Evolutionary conservation across 1,140 invertebrate genomes (phyloP), one percentile per base, ranked within the genome.

Genomic region (Chymomyza costata): DNA sequence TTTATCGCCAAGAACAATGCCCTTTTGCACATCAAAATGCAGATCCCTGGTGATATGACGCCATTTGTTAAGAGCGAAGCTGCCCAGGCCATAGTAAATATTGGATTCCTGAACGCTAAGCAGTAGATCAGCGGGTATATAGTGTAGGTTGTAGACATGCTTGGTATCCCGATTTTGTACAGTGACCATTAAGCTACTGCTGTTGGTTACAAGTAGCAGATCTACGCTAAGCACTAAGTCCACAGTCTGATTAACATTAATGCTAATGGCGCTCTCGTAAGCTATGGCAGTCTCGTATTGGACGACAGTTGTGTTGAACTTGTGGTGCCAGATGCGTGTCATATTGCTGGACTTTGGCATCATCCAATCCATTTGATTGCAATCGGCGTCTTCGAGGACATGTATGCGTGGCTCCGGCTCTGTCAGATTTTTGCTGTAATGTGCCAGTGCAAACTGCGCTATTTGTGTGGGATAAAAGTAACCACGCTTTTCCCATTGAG

Each of bases 391-490:
- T 73, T 97, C 94, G 6, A 95, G 86, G 0, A 91, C 62, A 35
- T 80, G 60, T 1, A 90, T 86, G 25, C 90, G 88, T 3, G 93
- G 93, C 65, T 92, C 90, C 0, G 92, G 90, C 68, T 95, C 94
- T 0, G 93, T 94, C 11, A 96, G 82, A 86, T 96, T 95, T 87
- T 98, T 98, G 85, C 95, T 97, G 86, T 97, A 99, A 87, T 99
- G 98, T 16, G 96, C 95, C 25, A 99, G 86, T 0, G 95, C 98
- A 86, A 96, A 99, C 86, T 99, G 98, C 2, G 97, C 96, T 60
- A 99, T 98, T 89, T 99, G 98, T 1, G 97, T 99, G 0, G 97
- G 97, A 88, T 99, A 99, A 85, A 93, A 97, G 86, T 99, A 98
- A 0, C 96, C 97, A 37, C 91, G 89, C 15, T 92, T 93, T 55